Evolutionary conservation across 2,797 vertebrate species (phyloP), one percentile per base, ranked within the genome.

Genomic region (Cyprinodon diabolis): DNA sequence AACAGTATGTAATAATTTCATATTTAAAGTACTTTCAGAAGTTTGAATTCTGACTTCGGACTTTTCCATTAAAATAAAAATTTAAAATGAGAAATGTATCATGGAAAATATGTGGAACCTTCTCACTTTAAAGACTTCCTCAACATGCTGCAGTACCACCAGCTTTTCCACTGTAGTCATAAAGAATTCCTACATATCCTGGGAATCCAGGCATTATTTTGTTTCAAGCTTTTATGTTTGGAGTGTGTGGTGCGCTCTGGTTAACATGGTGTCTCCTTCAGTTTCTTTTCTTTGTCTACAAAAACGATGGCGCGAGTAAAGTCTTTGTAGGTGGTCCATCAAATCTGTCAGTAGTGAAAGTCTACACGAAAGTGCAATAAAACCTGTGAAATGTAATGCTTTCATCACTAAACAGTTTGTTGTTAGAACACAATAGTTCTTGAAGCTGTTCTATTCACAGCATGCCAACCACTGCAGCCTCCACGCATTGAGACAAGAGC

Each of bases 291-390:
- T 78, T 74, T 66, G 52, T 57, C 70, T 58, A 76, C 37, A 83
- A 86, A 84, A 77, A 76, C 48, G 71, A 72, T 21, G 1, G n/a
- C 65, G 55, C 52, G 55, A 63, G 60, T 73, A 77, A 85, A 84
- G 77, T 72, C 54, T 25, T 71, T 19, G 45, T 21, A 14, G 58
- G 40, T 25, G 49, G 45, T 17, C 4, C 83, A 82, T 82, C 80
- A 85, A 76, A 72, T 66, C 74, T 60, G 78, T 78, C 74, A 83
- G 60, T 72, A 72, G 66, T n/a, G 66, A 78, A 78, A 69, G 82
- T 85, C 78, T 74, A 72, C 66, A 74, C 89, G 78, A 90, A 77
- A 82, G 72, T 76, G 80, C 87, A 90, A 91, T 92, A 91, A 91
- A 89, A 84, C 69, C 40, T 82, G 40, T 83, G 85, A 88, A 89